A percentile compares a stretch with the other conserved stretches of the same genome.
Evolutionary conservation across 2,888 invertebrate species (phyloP).

Genomic region (Hedychridium roseum): DNA sequence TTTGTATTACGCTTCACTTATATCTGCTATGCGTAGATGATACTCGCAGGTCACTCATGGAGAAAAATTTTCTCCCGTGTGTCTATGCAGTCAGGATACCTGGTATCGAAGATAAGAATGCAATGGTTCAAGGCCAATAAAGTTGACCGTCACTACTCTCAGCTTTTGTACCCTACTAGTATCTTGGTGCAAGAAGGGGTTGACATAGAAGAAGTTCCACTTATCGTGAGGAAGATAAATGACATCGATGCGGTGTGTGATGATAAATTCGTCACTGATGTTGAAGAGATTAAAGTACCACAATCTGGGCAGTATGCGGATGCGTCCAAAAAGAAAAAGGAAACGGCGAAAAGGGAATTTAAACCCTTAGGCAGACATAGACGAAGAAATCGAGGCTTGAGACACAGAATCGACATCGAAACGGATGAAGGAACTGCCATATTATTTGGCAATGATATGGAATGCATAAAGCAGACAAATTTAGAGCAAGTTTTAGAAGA

Average conservation of each 20-base stretch:
- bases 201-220: constrained; percentile 74
- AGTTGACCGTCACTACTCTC: constrained; percentile 11
- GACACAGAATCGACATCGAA: constrained; percentile 40
- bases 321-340: constrained; percentile 6
- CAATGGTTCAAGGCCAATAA: constrained; percentile 29
- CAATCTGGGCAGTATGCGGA: not conserved
- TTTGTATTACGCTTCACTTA: constrained; percentile 11
- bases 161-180: constrained; percentile 50
- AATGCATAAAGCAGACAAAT: constrained; percentile 36
- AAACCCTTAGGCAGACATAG: constrained; percentile 2
- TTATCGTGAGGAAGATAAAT: constrained; percentile 67
- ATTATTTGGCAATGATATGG: constrained; percentile 41
- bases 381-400: not conserved
- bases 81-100: constrained; percentile 1
- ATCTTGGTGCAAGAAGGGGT: constrained; percentile 74
- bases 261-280: not conserved
- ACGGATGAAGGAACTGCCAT: constrained; percentile 47
- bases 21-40: constrained; percentile 29
- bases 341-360: not conserved
- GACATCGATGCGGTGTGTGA: constrained; percentile 54
- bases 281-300: not conserved
- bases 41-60: constrained; percentile 17
- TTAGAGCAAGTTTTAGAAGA: constrained; percentile 40
- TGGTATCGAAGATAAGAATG: constrained; percentile 20
- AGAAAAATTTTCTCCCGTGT: constrained; percentile 20